Evolutionary conservation across 2,888 invertebrate species (phyloP), one percentile per base, ranked within the genome.

Genomic region (Rhimphoctona megacephalus): DNA sequence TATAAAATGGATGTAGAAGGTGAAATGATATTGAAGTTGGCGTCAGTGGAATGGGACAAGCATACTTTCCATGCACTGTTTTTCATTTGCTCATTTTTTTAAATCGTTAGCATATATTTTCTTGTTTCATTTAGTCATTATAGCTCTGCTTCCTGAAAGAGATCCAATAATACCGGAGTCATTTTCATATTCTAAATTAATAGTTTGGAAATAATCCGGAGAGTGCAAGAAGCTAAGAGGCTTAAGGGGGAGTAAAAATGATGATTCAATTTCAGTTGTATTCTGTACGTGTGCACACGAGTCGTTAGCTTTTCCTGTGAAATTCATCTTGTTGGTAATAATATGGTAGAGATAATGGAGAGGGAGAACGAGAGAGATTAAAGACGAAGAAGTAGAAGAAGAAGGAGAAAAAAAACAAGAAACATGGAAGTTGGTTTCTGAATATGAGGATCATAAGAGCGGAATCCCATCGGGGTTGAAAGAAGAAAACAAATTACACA

Each of bases 401-500:
- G 14, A 66, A 66, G 33, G 33, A 33, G 14, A 6, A 49, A 6
- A 19, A 19, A 17, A 4, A 17, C 49, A 39, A 39, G 7, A 39
- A 39, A 6, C 5, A 5, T 19, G 49, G 49, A 17, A 43, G 19
- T 30, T 25, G 3, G 25, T 1, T n/a, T 9, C 14, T 22, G 9
- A 57, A 57, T 54, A 54, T 22, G 22, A 54, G 54, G 54, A 54
- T 54, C 54, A n/a, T 54, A 22, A 17, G 67, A 30, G 61, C 25
- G 14, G 67, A 72, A 72, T 61, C 70, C 80, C 43, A 7, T 30
- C 30, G 6, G 57, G 14, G 33, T 64, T 61, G 70, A 72, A 61
- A 64, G 36, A 61, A 61, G 70, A 74, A 74, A 87, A 87, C 70
- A 82, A 74, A 85, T 85, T 76, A 81, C 74, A 67, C 77, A 82